Base-by-base conservation (phyloP, 2,888 invertebrate genomes). In the Orchestes rusci region DNA sequence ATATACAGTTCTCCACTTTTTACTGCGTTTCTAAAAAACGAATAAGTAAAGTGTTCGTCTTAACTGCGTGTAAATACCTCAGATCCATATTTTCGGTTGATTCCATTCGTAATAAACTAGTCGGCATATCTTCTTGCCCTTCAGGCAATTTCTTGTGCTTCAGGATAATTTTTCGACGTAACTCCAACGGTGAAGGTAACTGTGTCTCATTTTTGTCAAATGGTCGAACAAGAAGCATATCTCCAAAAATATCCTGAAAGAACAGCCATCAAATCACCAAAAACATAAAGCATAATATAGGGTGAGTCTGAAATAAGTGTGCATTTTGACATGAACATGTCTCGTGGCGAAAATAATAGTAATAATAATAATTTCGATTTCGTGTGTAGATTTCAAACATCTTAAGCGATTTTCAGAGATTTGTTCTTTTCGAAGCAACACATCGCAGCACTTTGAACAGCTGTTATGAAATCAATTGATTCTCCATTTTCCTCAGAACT, bases 111-210 rank as follows among this genome's bases (percentile, higher is more conserved):
- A 45, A 38, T 15, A 50, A 36, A 16, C 42, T 34, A 31, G 43
- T 28, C 73, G 33, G 88, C 13, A 45, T n/a, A 34, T 46, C 43
- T 18, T 50, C 50, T 17, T 50, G 85, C 2, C 88, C 91, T 54
- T 93, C 92, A 0, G 93, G 92, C 10, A 95, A 71, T 62, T 95
- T 95, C 62, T 94, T 94, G 62, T 95, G 94, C 68, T 95, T 92
- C 2, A 92, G 64, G 44, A 92, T 76, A 36, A 92, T 85, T 66
- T 80, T 84, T 30, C 80, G 70, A 20, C 81, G 77, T 17, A 95
- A 67, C 45, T 84, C 81, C 55, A 82, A 73, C 0, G 94, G 94
- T 0, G 93, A 91, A 0, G 95, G 95, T 43, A 95, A 70, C 43
- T 71, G 68, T 0, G 73, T 73, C 63, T 91, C 92, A 60, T 81